Base-by-base conservation (phyloP, 2,113 vertebrate genomes). In the Etia nguti region DNA sequence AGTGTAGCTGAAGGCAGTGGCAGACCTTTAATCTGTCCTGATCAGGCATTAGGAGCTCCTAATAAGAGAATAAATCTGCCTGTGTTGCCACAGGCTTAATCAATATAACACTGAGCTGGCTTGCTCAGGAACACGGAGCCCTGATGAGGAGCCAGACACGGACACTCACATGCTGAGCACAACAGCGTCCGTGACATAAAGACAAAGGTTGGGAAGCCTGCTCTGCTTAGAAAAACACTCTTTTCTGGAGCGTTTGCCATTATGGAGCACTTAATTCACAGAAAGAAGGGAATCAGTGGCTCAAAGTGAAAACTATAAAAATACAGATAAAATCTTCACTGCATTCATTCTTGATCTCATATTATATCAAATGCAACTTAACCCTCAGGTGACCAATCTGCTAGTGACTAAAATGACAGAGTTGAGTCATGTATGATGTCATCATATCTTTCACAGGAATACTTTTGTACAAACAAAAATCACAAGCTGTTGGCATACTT, bases 1-100 rank as follows among this genome's bases (percentile, higher is more conserved):
- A 52, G 88, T 87, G 88, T 68, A 62, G 92, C 93, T 90, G 43
- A 43, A 85, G 92, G 95, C 89, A 57, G 24, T 1, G 83, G 88
- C 88, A 93, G 92, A 94, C 87, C 88, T 95, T 96, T 95, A 93
- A 93, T 95, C 95, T 93, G 82, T 93, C 93, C 91, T 92, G 95
- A 96, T 94, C 91, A 93, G 92, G 57, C 92, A 89, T 94, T 86
- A 93, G 92, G 87, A 94, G 87, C 91, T 92, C 84, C 90, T 97
- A 96, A 97, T 96, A 94, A 94, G 94, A 91, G 94, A 94, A 96
- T 93, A 94, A 95, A 96, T 95, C 94, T 92, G 84, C 82, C 84
- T 52, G 80, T 85, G 80, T 65, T 92, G 56, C 83, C 80, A 62
- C 41, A 88, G 91, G 90, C 92, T 87, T 88, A 95, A 97, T 98